phyloP scores from a whole-genome alignment of 2,888 invertebrate species.

The Microplitis deprimator region DNA sequence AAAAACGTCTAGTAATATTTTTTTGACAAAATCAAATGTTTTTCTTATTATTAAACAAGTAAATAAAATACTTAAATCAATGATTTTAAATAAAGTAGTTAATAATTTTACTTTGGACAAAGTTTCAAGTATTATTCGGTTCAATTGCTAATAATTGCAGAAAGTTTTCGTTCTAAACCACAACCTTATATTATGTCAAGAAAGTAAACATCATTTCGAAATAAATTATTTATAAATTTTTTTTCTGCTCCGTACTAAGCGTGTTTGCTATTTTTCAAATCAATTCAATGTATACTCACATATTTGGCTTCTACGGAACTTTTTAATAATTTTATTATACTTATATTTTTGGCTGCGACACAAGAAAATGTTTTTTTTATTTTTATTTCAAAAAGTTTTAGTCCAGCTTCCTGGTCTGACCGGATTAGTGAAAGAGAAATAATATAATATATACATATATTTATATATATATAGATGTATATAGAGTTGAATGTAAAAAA shows the following conservation, averaged over 20 bases:
- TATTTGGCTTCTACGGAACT: background rate
- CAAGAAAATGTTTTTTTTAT: background rate
- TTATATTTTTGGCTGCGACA: background rate
- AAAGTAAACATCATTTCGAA: background rate
- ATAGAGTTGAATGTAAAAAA: constrained; percentile 16
- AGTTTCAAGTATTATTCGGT: background rate
- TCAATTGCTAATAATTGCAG: background rate
- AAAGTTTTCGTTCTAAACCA: background rate
- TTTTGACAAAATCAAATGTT: too few species aligned
- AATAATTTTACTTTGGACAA: background rate
- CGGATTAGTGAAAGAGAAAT: constrained; percentile 11
- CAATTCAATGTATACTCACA: background rate
- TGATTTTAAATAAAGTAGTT: background rate
- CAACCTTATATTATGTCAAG: background rate
- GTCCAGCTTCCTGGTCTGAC: background rate
- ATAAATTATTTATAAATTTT: background rate
- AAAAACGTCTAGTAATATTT: too few species aligned
- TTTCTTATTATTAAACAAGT: too few species aligned
- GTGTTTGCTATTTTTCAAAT: background rate
- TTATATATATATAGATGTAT: background rate
- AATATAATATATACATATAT: background rate
- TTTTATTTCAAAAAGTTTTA: constrained; percentile 7
- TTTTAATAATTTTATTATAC: background rate
- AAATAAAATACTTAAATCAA: too few species aligned
- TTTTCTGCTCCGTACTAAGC: background rate